These are phyloP conservation scores for Nipponacmea schrenckii DNA, from an alignment of 2,888 invertebrate genomes.

Conservation along the genomic window DNA sequence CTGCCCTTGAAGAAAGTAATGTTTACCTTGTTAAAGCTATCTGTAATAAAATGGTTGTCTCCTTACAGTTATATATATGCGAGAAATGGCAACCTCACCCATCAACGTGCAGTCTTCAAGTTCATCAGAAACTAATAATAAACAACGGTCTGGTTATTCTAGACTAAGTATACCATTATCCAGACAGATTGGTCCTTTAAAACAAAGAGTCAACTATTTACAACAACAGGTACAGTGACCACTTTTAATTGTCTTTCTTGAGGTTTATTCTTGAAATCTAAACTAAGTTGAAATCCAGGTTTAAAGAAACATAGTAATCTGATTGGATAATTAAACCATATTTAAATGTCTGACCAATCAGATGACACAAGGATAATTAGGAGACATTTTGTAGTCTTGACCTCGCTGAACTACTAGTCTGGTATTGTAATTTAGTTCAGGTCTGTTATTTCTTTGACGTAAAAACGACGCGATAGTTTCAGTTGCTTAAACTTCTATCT, in stretches of 20 bases:
- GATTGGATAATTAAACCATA: too few species aligned
- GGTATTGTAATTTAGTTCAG: too few species aligned
- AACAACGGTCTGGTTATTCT: slow-evolving; percentile 35
- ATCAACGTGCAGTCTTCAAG: slow-evolving; percentile 31
- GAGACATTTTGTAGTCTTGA: too few species aligned
- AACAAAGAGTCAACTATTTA: slow-evolving; percentile 54
- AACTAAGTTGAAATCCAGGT: background rate
- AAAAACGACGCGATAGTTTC: too few species aligned
- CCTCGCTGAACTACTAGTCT: too few species aligned
- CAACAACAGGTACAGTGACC: slow-evolving; percentile 53
- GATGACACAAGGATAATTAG: too few species aligned
- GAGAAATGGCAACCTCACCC: slow-evolving; percentile 51
- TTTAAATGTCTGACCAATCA: too few species aligned
- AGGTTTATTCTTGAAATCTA: background rate
- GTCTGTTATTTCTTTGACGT: too few species aligned
- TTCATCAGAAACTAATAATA: slow-evolving; percentile 26
- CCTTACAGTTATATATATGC: slow-evolving; percentile 30
- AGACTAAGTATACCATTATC: slow-evolving; percentile 24
- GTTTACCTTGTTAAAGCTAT: too few species aligned
- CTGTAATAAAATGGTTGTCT: background rate
- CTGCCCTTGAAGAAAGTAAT: too few species aligned
- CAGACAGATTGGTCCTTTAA: slow-evolving; percentile 46
- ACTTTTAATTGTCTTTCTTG: background rate
- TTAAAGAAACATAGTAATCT: background rate
- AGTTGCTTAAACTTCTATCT: too few species aligned